Percentiles rank a stretch among this genome's conserved stretches.
These are phyloP conservation scores for Agapornis canus DNA, from an alignment of 2,797 vertebrate genomes.

Conservation along the genomic window DNA sequence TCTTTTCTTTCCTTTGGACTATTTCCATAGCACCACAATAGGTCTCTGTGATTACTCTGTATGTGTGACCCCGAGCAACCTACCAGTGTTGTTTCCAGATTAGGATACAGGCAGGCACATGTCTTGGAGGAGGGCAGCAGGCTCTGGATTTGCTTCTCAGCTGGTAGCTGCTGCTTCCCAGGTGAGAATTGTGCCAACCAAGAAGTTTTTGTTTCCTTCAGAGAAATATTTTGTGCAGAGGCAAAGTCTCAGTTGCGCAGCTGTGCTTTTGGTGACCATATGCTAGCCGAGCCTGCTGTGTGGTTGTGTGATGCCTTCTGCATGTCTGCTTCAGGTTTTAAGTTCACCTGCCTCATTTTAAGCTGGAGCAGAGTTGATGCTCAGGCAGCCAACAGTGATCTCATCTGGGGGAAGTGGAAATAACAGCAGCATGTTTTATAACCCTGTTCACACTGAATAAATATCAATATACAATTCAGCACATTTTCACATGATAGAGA, in stretches of 20 bases:
- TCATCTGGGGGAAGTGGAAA: constrained; percentile 6
- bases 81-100: neutral
- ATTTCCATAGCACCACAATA: neutral
- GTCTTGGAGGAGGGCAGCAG: neutral
- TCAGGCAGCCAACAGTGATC: neutral
- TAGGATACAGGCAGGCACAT: constrained; percentile 3
- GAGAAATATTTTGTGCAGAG: neutral
- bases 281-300: neutral
- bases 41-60: neutral
- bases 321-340: neutral
- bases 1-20: neutral
- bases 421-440: neutral
- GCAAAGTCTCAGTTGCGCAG: neutral
- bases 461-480: neutral
- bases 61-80: constrained; percentile 30
- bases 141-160: constrained; percentile 1
- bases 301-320: neutral
- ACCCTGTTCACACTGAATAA: neutral
- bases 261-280: neutral
- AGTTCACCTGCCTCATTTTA: neutral
- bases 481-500: neutral
- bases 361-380: neutral
- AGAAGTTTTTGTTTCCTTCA: neutral
- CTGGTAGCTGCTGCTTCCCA: neutral
- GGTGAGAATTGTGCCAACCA: neutral